phyloP scores from a whole-genome alignment of 2,797 vertebrate genomes.

The Sebastes iracundus region DNA sequence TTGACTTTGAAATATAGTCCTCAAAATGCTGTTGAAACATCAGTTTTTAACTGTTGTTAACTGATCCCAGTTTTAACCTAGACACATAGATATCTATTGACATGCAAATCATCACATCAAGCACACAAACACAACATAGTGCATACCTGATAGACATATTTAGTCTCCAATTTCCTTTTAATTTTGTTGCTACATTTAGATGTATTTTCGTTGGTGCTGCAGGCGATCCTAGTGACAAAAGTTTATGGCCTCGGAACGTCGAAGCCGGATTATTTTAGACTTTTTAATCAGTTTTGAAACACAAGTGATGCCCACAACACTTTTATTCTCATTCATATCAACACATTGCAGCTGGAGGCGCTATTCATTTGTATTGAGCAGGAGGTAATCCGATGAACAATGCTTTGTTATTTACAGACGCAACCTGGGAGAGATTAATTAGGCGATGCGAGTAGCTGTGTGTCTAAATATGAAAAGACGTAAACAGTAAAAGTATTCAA shows the following conservation, averaged over 20 bases:
- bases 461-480: constrained; percentile 45
- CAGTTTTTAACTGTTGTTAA: neutral
- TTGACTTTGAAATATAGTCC: neutral
- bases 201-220: neutral
- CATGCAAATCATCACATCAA: neutral
- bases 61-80: neutral
- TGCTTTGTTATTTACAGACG: constrained; percentile 37
- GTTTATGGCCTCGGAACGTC: neutral
- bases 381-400: constrained; percentile 31
- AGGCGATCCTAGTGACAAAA: neutral
- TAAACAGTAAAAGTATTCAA: constrained; percentile 52
- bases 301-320: neutral
- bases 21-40: neutral
- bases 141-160: neutral
- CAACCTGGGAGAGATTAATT: constrained; percentile 57
- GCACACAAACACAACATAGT: neutral
- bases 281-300: constrained; percentile 3
- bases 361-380: constrained; percentile 3
- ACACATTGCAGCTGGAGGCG: constrained; percentile 1
- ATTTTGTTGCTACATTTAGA: neutral
- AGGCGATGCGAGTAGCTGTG: constrained; percentile 16
- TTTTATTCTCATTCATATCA: constrained; percentile 10
- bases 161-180: neutral
- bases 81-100: neutral
- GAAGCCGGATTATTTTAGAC: constrained; percentile 2